Conservation (phyloP, 2,797 vertebrate species). For the Alfaro cultratus region DNA sequence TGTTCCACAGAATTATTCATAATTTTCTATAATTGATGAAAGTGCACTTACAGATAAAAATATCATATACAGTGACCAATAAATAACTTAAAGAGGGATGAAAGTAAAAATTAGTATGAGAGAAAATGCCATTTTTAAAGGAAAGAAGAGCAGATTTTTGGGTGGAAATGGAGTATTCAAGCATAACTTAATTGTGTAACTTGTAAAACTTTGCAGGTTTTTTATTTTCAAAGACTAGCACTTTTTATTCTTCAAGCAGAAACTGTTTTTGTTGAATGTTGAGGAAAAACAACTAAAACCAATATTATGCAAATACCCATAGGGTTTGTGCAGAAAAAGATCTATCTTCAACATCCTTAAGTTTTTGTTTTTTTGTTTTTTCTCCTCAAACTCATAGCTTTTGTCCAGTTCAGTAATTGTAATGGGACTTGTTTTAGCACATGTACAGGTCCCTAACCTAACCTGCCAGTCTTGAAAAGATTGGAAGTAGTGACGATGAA, state of each 20-base stretch:
- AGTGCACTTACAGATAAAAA: conserved; percentile 11
- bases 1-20: conserved; percentile 25
- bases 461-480: not conserved
- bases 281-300: not conserved
- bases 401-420: not conserved
- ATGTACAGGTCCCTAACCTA: not conserved
- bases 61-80: conserved; percentile 23
- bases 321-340: not conserved
- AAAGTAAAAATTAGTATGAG: not conserved
- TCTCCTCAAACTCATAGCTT: not conserved
- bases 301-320: not conserved
- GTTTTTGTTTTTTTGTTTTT: not conserved
- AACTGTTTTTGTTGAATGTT: not conserved
- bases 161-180: not conserved
- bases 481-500: not conserved
- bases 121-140: not conserved
- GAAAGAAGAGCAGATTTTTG: not conserved
- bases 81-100: conserved; percentile 10
- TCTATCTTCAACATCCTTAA: not conserved
- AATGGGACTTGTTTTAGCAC: not conserved
- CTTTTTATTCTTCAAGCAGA: not conserved
- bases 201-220: not conserved
- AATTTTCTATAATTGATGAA: conserved; percentile 12
- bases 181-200: not conserved
- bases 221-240: not conserved